phyloP scores from a whole-genome alignment of 2,888 invertebrate genomes.

The Drosophila nigricruria region DNA sequence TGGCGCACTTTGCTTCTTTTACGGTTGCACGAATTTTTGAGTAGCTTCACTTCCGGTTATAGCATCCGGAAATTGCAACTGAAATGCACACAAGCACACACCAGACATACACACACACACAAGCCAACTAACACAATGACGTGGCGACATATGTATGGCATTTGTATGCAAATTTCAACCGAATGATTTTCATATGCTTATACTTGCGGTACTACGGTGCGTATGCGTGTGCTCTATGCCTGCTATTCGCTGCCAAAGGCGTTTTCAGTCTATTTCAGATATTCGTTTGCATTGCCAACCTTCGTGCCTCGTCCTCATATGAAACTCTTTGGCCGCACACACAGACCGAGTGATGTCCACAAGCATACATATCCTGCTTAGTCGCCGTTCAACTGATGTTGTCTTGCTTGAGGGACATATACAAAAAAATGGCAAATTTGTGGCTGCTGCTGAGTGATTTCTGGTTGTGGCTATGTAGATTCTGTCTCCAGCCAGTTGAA shows the following conservation, averaged over 20 bases:
- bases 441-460: conserved; percentile 45
- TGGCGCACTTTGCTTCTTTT: conserved; percentile 74
- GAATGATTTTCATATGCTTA: conserved; percentile 68
- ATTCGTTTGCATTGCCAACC: conserved; percentile 41
- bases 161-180: conserved; percentile 71
- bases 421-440: conserved; percentile 54
- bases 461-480: conserved; percentile 28
- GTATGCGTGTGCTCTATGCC: conserved; percentile 51
- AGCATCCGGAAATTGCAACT: conserved; percentile 75
- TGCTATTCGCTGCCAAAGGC: conserved; percentile 31
- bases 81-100: conserved; percentile 48
- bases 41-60: conserved; percentile 72
- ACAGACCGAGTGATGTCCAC: conserved; percentile 2
- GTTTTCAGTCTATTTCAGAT: conserved; percentile 26
- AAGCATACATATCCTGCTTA: conserved; percentile 2
- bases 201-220: conserved; percentile 26
- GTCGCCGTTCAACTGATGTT: conserved; percentile 28
- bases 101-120: conserved; percentile 8
- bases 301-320: not conserved
- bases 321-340: conserved; percentile 18
- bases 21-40: conserved; percentile 77
- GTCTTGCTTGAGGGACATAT: conserved; percentile 51
- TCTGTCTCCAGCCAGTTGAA: not conserved
- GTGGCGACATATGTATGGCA: conserved; percentile 61
- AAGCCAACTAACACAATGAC: conserved; percentile 17